Evolutionary conservation across 30 jellyfish, hydroid and myxozoan species (phyloP).

Genomic region (Sanderia malayensis): DNA sequence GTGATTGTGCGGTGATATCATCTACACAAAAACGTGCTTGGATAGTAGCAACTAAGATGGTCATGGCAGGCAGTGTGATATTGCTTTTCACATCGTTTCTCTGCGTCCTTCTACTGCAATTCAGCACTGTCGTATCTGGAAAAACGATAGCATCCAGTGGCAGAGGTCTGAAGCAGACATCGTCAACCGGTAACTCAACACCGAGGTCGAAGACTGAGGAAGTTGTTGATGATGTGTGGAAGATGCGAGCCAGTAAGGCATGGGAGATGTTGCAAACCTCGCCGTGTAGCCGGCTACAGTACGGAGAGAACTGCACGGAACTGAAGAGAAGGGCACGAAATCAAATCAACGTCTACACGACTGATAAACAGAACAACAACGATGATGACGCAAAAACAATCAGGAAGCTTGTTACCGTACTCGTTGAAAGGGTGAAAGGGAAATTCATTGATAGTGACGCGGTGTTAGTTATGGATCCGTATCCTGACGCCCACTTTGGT

Average conservation of each 20-base stretch:
- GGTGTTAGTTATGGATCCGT: constrained; percentile 86
- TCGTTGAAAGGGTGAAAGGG: constrained; percentile 62
- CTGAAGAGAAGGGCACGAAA: constrained; percentile 37
- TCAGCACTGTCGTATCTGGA: constrained; percentile 18
- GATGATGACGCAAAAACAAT: no score
- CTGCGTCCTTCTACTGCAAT: constrained; percentile 13
- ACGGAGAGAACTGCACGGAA: constrained; percentile 68
- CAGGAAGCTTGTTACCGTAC: constrained; percentile 33
- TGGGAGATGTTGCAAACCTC: constrained; percentile 60
- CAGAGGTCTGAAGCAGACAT: no score
- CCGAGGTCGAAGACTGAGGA: no score
- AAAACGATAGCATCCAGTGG: constrained; percentile 36
- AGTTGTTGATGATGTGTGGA: constrained; percentile 45
- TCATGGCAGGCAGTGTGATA: constrained; percentile 26
- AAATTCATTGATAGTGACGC: constrained; percentile 61
- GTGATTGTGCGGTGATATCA: constrained; percentile 10
- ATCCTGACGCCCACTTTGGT: constrained; percentile 97
- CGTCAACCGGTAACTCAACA: constrained; percentile 14
- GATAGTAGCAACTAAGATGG: constrained; percentile 23
- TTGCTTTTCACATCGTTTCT: no score
- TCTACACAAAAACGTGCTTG: no score
- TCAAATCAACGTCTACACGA: constrained; percentile 70
- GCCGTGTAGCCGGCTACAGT: constrained; percentile 65
- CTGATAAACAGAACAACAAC: constrained; percentile 16
- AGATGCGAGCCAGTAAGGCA: constrained; percentile 51